These are phyloP conservation scores for Agrotis ipsilon DNA, from an alignment of 2,888 invertebrate genomes.

Conservation along the genomic window DNA sequence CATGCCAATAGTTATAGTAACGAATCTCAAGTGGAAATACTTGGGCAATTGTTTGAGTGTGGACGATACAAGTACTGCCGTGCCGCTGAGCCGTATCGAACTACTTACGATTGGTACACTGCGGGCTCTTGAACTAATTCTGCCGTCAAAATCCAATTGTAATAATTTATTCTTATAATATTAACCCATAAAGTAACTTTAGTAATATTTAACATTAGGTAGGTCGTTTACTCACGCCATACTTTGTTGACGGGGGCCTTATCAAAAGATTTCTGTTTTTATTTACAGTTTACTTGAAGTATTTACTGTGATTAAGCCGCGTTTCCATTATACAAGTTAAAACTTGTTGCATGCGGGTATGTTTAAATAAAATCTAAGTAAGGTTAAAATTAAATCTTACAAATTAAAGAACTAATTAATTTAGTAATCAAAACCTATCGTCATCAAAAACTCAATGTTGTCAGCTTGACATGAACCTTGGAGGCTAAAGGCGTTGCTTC, in stretches of 20 bases:
- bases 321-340: too few species aligned
- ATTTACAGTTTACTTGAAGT: too few species aligned
- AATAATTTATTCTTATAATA: background rate
- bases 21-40: conserved; percentile 42
- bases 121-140: conserved; percentile 19
- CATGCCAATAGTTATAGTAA: conserved; percentile 9
- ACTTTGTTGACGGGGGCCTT: background rate
- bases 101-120: conserved; percentile 10
- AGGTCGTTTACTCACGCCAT: background rate
- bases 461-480: too few species aligned
- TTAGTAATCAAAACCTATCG: too few species aligned
- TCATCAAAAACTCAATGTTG: too few species aligned
- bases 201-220: background rate
- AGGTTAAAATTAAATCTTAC: too few species aligned
- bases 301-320: too few species aligned
- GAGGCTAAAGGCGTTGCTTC: too few species aligned
- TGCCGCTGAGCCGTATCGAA: conserved; percentile 6
- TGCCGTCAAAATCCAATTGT: conserved; percentile 10
- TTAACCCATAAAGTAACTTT: background rate
- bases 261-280: too few species aligned
- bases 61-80: conserved; percentile 29
- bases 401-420: too few species aligned
- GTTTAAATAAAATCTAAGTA: too few species aligned
- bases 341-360: too few species aligned
- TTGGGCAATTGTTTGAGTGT: conserved; percentile 7